phyloP scores from a whole-genome alignment of 2,888 invertebrate genomes.

The Theretra japonica region DNA sequence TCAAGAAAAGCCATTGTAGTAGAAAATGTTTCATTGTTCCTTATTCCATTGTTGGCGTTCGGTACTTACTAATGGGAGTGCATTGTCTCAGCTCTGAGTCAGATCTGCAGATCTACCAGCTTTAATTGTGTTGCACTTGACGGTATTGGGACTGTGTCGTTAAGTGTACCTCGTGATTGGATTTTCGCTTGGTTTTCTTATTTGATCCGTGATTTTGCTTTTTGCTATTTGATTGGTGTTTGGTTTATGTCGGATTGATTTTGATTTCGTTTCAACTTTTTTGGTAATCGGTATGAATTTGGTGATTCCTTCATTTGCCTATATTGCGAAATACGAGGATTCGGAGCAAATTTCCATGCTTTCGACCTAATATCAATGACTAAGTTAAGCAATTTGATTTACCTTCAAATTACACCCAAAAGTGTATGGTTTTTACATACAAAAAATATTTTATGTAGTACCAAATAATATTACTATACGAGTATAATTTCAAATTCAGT shows the following conservation, averaged over 20 bases:
- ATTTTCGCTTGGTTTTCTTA: conserved; percentile 22
- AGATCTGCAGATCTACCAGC: conserved; percentile 37
- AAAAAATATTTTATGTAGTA: no score
- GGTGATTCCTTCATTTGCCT: no score
- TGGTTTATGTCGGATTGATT: not conserved
- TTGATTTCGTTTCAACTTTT: no score
- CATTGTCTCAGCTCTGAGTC: conserved; percentile 74
- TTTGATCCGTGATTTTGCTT: conserved; percentile 3
- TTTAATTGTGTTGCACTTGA: conserved; percentile 51
- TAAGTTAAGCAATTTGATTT: no score
- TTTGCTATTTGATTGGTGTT: not conserved
- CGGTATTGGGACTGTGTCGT: conserved; percentile 18
- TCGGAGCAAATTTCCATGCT: no score
- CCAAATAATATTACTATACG: no score
- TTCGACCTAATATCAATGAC: no score
- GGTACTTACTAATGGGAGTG: conserved; percentile 77
- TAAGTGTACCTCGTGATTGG: conserved; percentile 28
- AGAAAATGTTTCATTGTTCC: conserved; percentile 74
- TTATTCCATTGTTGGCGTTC: conserved; percentile 67
- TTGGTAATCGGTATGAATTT: no score
- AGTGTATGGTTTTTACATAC: no score
- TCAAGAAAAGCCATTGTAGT: conserved; percentile 77
- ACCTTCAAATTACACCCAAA: no score
- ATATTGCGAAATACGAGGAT: not conserved
- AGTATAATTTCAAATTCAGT: no score